phyloP scores from a whole-genome alignment of 2,888 invertebrate genomes.

The Caenorhabditis sp. region DNA sequence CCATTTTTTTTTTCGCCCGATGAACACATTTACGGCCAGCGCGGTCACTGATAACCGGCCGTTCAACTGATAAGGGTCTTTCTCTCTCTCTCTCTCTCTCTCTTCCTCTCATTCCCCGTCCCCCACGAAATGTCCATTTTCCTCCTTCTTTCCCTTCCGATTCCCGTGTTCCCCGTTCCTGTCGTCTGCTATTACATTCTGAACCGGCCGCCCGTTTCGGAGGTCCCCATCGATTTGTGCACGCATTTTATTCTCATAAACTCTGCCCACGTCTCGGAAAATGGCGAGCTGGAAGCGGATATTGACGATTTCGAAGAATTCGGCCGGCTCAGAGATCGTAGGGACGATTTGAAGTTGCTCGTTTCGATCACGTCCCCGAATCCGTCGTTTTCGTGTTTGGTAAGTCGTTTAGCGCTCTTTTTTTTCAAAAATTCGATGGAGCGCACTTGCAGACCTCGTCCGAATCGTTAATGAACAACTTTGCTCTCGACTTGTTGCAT shows the following conservation, averaged over 20 bases:
- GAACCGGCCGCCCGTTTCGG: conserved; percentile 38
- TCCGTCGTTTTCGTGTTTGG: conserved; percentile 51
- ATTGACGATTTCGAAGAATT: conserved; percentile 18
- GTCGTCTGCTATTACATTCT: conserved; percentile 45
- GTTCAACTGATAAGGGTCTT: neutral
- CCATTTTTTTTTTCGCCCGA: too few species aligned
- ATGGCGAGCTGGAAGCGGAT: conserved; percentile 19
- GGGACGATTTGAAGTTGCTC: conserved; percentile 42
- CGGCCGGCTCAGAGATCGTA: neutral
- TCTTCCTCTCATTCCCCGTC: too few species aligned
- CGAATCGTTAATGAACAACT: too few species aligned
- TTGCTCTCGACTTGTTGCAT: conserved; percentile 24
- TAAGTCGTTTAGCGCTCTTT: conserved; percentile 25
- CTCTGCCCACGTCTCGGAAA: conserved; percentile 42
- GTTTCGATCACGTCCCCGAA: conserved; percentile 55
- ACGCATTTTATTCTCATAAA: conserved; percentile 60
- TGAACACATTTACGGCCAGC: too few species aligned
- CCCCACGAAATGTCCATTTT: neutral
- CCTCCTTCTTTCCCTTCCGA: neutral
- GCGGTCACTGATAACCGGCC: too few species aligned
- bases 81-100: neutral
- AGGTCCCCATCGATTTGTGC: conserved; percentile 39
- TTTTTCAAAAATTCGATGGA: neutral
- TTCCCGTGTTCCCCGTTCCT: conserved; percentile 4
- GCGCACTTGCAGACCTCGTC: too few species aligned